Evolutionary conservation across 2,797 vertebrate genomes (phyloP).

Genomic region (Meriones psammophilus): DNA sequence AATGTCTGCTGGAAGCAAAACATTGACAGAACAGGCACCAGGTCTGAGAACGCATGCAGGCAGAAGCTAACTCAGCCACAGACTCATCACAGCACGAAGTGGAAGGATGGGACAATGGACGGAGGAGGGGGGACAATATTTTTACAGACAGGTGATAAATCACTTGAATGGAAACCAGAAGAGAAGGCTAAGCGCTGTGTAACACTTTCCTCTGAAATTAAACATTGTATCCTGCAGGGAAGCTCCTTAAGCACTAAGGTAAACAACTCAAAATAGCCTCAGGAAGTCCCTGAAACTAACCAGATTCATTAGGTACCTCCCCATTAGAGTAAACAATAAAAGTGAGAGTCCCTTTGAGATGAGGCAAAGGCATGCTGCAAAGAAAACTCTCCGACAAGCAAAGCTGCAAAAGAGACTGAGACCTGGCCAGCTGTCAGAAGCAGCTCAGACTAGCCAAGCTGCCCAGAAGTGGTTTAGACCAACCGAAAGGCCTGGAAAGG

Average conservation of each 20-base stretch:
- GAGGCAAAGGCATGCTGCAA: not conserved
- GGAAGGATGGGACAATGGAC: not conserved
- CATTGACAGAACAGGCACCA: constrained; percentile 54
- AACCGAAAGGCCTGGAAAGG: not conserved
- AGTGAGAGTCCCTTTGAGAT: not conserved
- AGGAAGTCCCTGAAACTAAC: constrained; percentile 21
- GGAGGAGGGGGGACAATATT: not conserved
- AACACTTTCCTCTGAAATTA: too few relatives aligned
- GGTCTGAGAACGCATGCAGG: not conserved
- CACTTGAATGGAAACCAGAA: not conserved
- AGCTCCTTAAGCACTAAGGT: not conserved
- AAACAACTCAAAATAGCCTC: not conserved
- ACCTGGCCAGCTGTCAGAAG: not conserved
- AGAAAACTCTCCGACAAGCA: not conserved
- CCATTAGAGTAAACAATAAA: not conserved
- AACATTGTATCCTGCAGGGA: not conserved
- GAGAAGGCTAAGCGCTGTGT: not conserved
- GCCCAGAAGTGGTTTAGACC: not conserved
- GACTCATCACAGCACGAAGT: not conserved
- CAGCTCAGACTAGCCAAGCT: not conserved
- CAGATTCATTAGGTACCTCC: not conserved
- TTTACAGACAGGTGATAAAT: not conserved
- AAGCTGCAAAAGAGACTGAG: not conserved
- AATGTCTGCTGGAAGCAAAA: constrained; percentile 68
- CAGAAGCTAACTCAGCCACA: constrained; percentile 32